Conservation (phyloP, 2,888 invertebrate species). For the Mesorhabditis sp. region DNA sequence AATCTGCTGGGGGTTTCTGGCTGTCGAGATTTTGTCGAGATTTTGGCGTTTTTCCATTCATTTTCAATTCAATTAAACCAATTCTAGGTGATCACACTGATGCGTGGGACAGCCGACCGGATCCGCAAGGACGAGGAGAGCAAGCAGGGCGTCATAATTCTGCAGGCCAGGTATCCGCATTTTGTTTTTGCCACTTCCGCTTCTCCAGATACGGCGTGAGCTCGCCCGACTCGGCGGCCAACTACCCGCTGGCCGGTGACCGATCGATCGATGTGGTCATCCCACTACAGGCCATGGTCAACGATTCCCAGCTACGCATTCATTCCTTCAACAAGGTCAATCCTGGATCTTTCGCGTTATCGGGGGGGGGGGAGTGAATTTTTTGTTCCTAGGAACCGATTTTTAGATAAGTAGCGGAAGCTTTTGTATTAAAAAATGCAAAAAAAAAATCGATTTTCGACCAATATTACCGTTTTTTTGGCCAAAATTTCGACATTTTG, state of each 20-base stretch:
- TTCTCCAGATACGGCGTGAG: slow-evolving; percentile 33
- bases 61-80: neutral
- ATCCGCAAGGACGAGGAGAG: slow-evolving; percentile 77
- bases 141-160: slow-evolving; percentile 79
- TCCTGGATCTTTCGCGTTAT: neutral
- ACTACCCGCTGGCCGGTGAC: slow-evolving; percentile 51
- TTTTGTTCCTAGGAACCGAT: too few species aligned
- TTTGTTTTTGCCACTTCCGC: neutral
- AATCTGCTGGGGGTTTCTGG: neutral
- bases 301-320: slow-evolving; percentile 74
- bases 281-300: slow-evolving; percentile 86
- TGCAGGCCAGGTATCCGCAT: slow-evolving; percentile 69
- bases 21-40: too few species aligned
- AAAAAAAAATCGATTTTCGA: too few species aligned
- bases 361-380: too few species aligned
- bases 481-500: too few species aligned
- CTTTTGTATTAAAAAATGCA: too few species aligned
- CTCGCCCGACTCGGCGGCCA: slow-evolving; percentile 26
- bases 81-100: slow-evolving; percentile 66
- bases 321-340: slow-evolving; percentile 44
- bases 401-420: too few species aligned
- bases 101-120: slow-evolving; percentile 83
- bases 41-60: too few species aligned
- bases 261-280: slow-evolving; percentile 76
- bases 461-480: too few species aligned